phyloP scores from a whole-genome alignment of 2,888 invertebrate species.

The Leucophora obtusa region DNA sequence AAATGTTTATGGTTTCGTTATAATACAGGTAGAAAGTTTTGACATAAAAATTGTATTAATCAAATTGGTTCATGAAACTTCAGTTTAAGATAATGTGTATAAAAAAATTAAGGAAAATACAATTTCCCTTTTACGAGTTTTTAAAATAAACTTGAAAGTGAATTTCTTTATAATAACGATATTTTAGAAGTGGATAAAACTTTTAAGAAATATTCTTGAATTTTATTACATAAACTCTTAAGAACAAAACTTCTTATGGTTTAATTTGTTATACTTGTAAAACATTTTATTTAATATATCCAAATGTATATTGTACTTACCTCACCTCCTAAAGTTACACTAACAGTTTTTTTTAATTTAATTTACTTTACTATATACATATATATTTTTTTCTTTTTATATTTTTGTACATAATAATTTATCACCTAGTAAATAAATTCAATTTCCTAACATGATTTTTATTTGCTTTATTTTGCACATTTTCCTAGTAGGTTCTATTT shows the following conservation, averaged over 20 bases:
- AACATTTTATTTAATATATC: not conserved
- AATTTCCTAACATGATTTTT: slow-evolving; percentile 58
- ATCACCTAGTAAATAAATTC: slow-evolving; percentile 52
- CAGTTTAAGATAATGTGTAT: too few species aligned
- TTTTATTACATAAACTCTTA: not conserved
- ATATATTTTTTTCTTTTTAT: not conserved
- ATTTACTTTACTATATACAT: not conserved
- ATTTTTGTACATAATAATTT: slow-evolving; percentile 41
- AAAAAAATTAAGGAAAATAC: too few species aligned
- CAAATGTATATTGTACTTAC: not conserved
- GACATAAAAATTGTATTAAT: too few species aligned
- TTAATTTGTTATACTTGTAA: not conserved
- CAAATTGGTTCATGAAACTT: too few species aligned
- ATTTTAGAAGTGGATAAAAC: too few species aligned
- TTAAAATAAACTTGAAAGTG: too few species aligned
- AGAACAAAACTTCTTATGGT: not conserved
- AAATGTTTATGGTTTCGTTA: too few species aligned
- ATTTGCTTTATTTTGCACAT: slow-evolving; percentile 33
- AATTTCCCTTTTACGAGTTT: too few species aligned
- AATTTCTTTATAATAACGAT: too few species aligned
- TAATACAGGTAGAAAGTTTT: too few species aligned
- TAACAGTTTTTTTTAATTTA: not conserved
- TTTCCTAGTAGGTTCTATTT: not conserved
- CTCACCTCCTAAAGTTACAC: not conserved
- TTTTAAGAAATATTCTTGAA: too few species aligned